phyloP scores from a whole-genome alignment of 2,113 vertebrate species.

The Alosa alosa region DNA sequence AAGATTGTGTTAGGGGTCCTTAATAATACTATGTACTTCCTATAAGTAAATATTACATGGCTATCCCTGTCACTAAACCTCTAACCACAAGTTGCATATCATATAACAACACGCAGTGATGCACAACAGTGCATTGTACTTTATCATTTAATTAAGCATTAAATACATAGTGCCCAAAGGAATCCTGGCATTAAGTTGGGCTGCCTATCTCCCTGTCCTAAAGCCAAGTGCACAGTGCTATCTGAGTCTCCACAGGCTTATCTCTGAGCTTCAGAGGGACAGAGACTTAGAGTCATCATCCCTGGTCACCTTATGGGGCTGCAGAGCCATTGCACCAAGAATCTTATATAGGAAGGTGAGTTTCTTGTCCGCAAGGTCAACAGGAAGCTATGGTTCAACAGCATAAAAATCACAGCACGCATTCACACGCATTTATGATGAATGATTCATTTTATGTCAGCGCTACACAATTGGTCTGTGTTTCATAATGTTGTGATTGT shows the following conservation, averaged over 20 bases:
- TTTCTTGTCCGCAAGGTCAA: background rate
- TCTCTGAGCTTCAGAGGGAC: conserved; percentile 1
- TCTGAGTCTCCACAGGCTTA: background rate
- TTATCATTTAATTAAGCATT: conserved; percentile 11
- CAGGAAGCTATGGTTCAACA: background rate
- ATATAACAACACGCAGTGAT: background rate
- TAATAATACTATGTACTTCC: background rate
- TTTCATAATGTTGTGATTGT: background rate
- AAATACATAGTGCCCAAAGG: background rate
- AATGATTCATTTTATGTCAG: background rate
- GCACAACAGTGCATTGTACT: background rate
- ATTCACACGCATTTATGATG: background rate
- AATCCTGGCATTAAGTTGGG: background rate
- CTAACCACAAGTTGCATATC: conserved; percentile 1
- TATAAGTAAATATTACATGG: background rate
- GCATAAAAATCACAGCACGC: background rate
- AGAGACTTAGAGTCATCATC: background rate
- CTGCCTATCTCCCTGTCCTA: conserved; percentile 12
- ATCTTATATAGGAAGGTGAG: background rate
- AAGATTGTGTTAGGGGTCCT: background rate
- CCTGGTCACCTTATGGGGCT: background rate
- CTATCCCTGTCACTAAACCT: background rate
- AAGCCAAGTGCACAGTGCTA: conserved; percentile 5
- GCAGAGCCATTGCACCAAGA: background rate
- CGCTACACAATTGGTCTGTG: background rate